These are phyloP conservation scores for Indicator maculatus DNA, from an alignment of 2,113 vertebrate species.

Conservation along the genomic window DNA sequence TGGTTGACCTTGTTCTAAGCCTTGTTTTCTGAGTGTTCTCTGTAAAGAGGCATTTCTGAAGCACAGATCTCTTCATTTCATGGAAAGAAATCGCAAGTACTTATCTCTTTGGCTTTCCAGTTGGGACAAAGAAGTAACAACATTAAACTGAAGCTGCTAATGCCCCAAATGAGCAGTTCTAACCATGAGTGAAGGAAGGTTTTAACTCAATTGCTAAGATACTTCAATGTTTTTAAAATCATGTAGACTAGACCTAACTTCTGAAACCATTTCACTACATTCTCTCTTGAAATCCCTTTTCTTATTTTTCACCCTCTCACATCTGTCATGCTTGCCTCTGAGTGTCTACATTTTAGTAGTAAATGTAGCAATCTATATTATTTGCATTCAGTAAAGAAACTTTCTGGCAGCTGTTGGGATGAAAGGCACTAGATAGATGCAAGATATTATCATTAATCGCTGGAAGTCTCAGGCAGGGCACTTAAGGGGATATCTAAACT, in stretches of 20 bases:
- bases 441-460: not conserved
- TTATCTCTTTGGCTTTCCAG: not conserved
- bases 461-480: constrained; percentile 29
- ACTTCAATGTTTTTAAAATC: not conserved
- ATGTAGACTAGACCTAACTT: not conserved
- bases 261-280: not conserved
- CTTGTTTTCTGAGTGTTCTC: not conserved
- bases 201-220: not conserved
- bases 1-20: not conserved
- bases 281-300: not conserved
- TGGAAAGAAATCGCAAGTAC: not conserved
- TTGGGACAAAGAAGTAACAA: not conserved
- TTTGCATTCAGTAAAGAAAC: not conserved
- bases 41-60: not conserved
- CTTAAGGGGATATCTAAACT: constrained; percentile 24
- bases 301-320: not conserved
- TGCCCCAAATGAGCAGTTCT: not conserved
- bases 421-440: not conserved
- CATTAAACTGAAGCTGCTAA: not conserved
- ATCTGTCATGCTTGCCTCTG: not conserved
- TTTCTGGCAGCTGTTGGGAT: not conserved
- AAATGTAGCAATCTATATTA: not conserved
- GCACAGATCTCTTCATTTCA: not conserved
- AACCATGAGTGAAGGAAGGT: not conserved
- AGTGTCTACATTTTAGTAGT: not conserved